Conservation (phyloP, 2,888 invertebrate genomes). For the Seira musarum region DNA sequence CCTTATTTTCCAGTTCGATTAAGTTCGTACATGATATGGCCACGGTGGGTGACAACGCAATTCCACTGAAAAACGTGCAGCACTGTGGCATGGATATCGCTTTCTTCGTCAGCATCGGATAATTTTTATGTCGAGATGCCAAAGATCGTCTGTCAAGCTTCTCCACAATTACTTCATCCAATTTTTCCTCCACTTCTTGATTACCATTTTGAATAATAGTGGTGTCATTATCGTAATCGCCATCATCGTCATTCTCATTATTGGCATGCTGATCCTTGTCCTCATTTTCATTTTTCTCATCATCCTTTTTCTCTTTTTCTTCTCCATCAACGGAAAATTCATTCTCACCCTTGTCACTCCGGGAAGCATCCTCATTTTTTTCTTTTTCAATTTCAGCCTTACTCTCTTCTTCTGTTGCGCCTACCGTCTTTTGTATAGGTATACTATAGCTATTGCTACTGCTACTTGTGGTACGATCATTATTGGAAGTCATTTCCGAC, state of each 20-base stretch:
- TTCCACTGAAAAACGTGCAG: constrained; percentile 2
- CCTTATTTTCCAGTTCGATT: neutral
- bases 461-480: constrained; percentile 17
- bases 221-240: constrained; percentile 40
- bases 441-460: constrained; percentile 8
- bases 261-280: neutral
- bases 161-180: constrained; percentile 13
- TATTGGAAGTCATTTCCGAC: constrained; percentile 23
- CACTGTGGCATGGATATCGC: constrained; percentile 36
- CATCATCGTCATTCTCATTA: constrained; percentile 28
- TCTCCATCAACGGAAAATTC: neutral
- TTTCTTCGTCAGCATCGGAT: constrained; percentile 22
- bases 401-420: neutral
- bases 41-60: constrained; percentile 29
- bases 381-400: neutral
- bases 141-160: no score
- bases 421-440: neutral
- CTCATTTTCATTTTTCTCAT: neutral
- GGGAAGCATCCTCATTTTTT: constrained; percentile 1
- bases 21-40: constrained; percentile 32
- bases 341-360: no score
- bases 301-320: neutral
- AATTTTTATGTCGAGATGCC: no score
- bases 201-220: no score
- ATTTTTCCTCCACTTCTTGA: constrained; percentile 18